Base-by-base conservation (phyloP, 2,888 invertebrate genomes). In the Ommatoiulus sabulosus region DNA sequence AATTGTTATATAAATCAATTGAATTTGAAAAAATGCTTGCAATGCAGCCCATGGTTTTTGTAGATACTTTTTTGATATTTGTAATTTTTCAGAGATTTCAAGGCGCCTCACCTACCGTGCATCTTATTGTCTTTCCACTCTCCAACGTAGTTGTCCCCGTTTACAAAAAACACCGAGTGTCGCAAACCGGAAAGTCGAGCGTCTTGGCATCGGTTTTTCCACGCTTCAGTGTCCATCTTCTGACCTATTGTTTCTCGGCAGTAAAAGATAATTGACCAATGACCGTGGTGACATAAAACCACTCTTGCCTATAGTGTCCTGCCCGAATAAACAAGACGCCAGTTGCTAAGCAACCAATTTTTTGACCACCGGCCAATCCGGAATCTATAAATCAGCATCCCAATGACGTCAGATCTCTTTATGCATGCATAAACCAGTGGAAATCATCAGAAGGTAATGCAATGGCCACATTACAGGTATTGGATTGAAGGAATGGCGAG, bases 111-210 rank as follows among this genome's bases (percentile, higher is more conserved):
- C 44, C 24, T 80, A 84, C 85, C 88, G 17, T 89, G 89, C 57
- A 87, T 89, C 35, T 44, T 35, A 43, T 89, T 88, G 63, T 86
- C 46, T 44, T 57, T 85, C 89, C 89, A 89, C n/a, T 88, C 89
- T 0, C 89, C 89, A n/a, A 52, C 24, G 63, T 89, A 89, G 8
- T 44, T 46, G 43, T 88, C 85, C 3, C 89, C 89, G 44, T 57
- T 85, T 0, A 63, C 48, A 20, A 20, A 43, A 44, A 87, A 89
- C 6, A 89, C 86, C 3, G 85, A n/a, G 44, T 87, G 63, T 24
- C 88, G 87, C 24, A 89, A 86, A n/a, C 89, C 89, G 8, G 80
- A 12, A 8, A 80, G 24, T 20, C 20, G 80, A 8, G 80, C 80
- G 12, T 20, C 80, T 35, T 80, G 80, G 35, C 20, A 80, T 10